Evolutionary conservation across 2,888 invertebrate species (phyloP).

Genomic region (Ditylenchus weischeri): DNA sequence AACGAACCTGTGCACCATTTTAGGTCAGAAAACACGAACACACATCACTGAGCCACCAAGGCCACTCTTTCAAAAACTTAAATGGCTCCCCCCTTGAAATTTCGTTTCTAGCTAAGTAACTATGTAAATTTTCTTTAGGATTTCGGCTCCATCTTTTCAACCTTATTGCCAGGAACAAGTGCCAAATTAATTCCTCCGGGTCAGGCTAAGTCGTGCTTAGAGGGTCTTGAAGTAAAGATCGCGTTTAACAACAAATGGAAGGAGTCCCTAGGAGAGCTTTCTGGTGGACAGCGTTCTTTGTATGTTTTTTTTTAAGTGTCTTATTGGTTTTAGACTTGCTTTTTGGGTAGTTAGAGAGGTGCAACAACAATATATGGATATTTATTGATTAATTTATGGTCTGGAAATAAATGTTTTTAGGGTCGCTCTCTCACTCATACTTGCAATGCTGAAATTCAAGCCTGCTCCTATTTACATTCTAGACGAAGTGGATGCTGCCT

Average conservation of each 20-base stretch:
- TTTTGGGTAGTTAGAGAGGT: no score
- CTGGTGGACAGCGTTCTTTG: slow-evolving; percentile 77
- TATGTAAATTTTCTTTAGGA: slow-evolving; percentile 63
- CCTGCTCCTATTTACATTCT: slow-evolving; percentile 97
- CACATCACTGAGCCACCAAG: no score
- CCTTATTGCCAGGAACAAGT: slow-evolving; percentile 82
- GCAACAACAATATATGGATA: no score
- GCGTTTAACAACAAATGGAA: slow-evolving; percentile 92
- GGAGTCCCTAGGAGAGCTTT: slow-evolving; percentile 87
- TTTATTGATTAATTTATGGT: no score
- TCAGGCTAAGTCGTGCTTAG: slow-evolving; percentile 71
- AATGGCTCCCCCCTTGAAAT: no score
- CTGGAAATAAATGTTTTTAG: no score
- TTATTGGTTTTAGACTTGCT: no score
- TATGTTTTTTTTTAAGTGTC: no score
- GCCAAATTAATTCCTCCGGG: slow-evolving; percentile 76
- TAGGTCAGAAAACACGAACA: no score
- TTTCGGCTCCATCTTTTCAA: slow-evolving; percentile 88
- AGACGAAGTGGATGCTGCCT: slow-evolving; percentile 96
- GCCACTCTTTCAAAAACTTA: no score
- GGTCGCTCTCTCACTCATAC: slow-evolving; percentile 88
- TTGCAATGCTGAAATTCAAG: slow-evolving; percentile 91
- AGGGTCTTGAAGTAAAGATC: slow-evolving; percentile 62
- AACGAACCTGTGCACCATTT: no score
- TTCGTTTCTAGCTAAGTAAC: no score